Base-by-base conservation (phyloP, 2,888 invertebrate species). In the Dicyrtomina minuta region DNA sequence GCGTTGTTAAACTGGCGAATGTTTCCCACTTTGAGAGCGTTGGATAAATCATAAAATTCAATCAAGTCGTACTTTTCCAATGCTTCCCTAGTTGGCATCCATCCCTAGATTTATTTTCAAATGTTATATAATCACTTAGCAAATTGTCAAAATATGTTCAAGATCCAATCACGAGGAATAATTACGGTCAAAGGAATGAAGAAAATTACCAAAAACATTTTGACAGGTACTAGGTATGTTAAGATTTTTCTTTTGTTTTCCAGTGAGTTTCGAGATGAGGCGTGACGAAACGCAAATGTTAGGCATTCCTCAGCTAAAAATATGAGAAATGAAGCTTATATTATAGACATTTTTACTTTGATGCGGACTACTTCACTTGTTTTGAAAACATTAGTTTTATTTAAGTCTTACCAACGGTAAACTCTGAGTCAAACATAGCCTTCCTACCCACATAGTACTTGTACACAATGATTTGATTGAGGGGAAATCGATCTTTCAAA, bases 401-500 rank as follows among this genome's bases (percentile, higher is more conserved):
- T 22, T 26, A 15, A 55, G 51, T 26, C 75, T 76, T 80, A 88
- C 88, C 88, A 77, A 88, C 87, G 81, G 90, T 90, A 80, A 96
- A 96, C 81, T 98, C 94, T 67, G 95, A 95, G 82, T 99, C 98
- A 81, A 98, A 99, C 94, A 99, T 97, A 2, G 96, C 93, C 82
- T 98, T 97, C 39, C 97, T 87, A 0, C 98, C 98, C 20, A 96
- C 93, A 83, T 95, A 98, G 82, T 97, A 97, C 80, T 92, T 92
- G 83, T 96, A 99, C 0, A 98, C 98, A 66, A 99, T 93, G 81
- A 93, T 91, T 81, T 99, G 97, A 12, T 94, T 90, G 70, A 96
- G 83, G 1, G 92, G 89, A 82, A 96, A 98, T 71, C 88, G 88
- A 68, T 96, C 93, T 82, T 93, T 94, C 74, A 92, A 89, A 0